Base-by-base conservation (phyloP, 2,797 vertebrate species). In the Pseudotriccus pelzelni region DNA sequence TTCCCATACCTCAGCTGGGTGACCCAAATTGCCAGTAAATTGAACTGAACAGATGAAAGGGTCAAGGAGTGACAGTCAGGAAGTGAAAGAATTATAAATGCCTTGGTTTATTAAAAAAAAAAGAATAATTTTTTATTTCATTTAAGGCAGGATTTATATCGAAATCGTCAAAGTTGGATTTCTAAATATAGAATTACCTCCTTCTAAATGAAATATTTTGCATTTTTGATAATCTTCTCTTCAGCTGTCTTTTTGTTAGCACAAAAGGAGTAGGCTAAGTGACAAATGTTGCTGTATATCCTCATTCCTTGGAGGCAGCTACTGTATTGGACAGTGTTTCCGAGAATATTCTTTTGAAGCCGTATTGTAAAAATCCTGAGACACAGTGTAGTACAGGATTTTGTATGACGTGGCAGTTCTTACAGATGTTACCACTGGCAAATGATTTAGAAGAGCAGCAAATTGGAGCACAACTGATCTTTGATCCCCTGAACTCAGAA, bases 281-380 rank as follows among this genome's bases (percentile, higher is more conserved):
- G 74, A 56, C 59, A 76, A 86, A 91, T 76, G 68, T 63, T 94
- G 64, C 80, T 89, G 17, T 79, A 55, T 69, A 88, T 82, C 76
- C 77, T 76, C 67, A 55, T 63, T 81, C 79, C 82, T 74, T 67
- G 82, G 69, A 69, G 77, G 49, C 76, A 88, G 73, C 93, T 91
- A 73, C 89, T 91, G 69, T 85, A 27, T 32, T 89, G 75, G 53
- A 32, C 50, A 43, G 10, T 70, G 72, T 86, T 94, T 91, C 80
- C 66, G 93, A 89, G 37, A 74, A 60, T 25, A 77, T 60, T 76
- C 70, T 41, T 93, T 90, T 90, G 73, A 94, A 87, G 55, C 73
- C 2, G 0, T 39, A 24, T 25, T 82, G 36, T 79, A 59, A 91
- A 91, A 84, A 90, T 67, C 74, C 59, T n/a, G 30, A 90, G 74